These are phyloP conservation scores for Lerista edwardsae DNA, from an alignment of 2,797 vertebrate genomes.

Conservation along the genomic window DNA sequence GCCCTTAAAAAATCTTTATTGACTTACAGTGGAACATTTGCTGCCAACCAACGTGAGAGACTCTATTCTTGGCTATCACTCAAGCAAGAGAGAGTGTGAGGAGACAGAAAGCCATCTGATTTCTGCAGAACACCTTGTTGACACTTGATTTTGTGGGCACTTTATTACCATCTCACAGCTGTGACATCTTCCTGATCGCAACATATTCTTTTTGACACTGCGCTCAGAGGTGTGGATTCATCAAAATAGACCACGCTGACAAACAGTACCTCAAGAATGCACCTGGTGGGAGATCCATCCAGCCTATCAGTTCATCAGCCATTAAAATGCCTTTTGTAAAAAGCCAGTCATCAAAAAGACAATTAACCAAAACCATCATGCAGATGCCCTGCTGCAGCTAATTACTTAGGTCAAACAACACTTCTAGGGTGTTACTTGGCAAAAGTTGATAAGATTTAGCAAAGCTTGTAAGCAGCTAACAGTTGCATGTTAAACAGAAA, in stretches of 20 bases:
- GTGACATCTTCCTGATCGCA: not conserved
- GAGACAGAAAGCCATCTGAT: not conserved
- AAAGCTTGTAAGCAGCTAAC: too few relatives aligned
- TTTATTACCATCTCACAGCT: not conserved
- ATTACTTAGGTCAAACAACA: too few relatives aligned
- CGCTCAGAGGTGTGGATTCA: not conserved
- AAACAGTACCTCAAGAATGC: not conserved
- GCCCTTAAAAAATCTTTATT: not conserved
- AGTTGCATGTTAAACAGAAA: too few relatives aligned
- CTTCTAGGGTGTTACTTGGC: too few relatives aligned
- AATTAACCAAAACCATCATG: too few relatives aligned
- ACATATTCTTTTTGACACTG: not conserved
- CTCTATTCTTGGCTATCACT: not conserved
- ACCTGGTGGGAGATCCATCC: not conserved
- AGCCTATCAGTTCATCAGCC: not conserved
- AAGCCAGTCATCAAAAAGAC: too few relatives aligned
- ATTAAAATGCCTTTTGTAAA: too few relatives aligned
- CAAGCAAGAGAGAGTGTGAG: not conserved
- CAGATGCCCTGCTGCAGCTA: too few relatives aligned
- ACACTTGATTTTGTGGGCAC: not conserved
- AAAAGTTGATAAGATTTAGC: too few relatives aligned
- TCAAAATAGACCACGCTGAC: not conserved
- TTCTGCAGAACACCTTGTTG: not conserved
- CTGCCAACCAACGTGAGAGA: not conserved
- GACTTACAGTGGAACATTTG: not conserved